Evolutionary conservation across 2,888 invertebrate genomes (phyloP).

Genomic region (Hemithea aestivaria): DNA sequence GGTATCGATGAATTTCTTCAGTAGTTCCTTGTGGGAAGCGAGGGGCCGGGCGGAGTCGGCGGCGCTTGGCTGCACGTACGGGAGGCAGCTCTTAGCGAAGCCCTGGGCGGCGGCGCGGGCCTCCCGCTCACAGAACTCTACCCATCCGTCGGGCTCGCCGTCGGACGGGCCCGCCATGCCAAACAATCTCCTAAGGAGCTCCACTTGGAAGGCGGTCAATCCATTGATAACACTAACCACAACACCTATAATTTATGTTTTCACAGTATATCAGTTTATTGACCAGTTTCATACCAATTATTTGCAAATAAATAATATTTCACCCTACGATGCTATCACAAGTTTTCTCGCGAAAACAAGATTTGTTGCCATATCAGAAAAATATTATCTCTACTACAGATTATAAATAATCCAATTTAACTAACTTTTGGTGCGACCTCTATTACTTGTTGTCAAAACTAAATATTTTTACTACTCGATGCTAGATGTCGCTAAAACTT

Average conservation of each 20-base stretch:
- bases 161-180: constrained; percentile 79
- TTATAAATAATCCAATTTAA: no score
- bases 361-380: constrained; percentile 60
- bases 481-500: constrained; percentile 14
- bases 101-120: constrained; percentile 91
- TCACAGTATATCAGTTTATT: constrained; percentile 33
- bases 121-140: constrained; percentile 92
- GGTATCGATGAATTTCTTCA: constrained; percentile 89
- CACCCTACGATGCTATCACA: constrained; percentile 62
- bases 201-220: constrained; percentile 62
- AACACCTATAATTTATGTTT: constrained; percentile 27
- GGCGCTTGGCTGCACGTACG: constrained; percentile 85
- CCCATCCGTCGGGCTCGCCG: constrained; percentile 84
- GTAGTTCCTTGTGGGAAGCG: constrained; percentile 87
- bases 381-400: no score
- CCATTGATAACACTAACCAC: constrained; percentile 44
- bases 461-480: constrained; percentile 10
- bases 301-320: constrained; percentile 57
- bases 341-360: constrained; percentile 70
- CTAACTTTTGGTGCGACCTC: no score
- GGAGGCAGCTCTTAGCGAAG: constrained; percentile 92
- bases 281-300: constrained; percentile 47
- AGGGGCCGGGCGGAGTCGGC: constrained; percentile 81
- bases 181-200: constrained; percentile 72
- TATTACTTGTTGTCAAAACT: no score